phyloP scores from a whole-genome alignment of 2,113 vertebrate species.

The Amblyornis subalaris region DNA sequence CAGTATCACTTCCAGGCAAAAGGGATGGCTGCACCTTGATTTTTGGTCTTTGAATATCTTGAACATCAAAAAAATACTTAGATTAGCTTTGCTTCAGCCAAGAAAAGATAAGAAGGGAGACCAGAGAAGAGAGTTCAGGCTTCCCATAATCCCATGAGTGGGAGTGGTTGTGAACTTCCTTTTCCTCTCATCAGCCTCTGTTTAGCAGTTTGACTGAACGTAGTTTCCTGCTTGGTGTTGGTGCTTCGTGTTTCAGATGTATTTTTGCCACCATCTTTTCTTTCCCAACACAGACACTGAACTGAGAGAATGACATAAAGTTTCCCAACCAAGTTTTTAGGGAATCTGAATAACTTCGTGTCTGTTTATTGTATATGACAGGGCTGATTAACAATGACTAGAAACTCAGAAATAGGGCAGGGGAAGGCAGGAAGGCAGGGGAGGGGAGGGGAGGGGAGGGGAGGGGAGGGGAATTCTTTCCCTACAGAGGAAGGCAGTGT shows the following conservation, averaged over 20 bases:
- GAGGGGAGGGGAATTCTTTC: not conserved
- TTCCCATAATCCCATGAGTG: not conserved
- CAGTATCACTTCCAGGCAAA: rapidly evolving
- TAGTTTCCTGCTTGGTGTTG: not conserved
- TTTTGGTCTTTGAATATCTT: not conserved
- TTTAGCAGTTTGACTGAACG: not conserved
- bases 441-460: not conserved
- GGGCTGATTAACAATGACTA: not conserved
- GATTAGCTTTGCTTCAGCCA: not conserved
- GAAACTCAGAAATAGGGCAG: not conserved
- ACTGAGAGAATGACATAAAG: not conserved
- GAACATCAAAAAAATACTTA: not conserved
- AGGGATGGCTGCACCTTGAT: not conserved
- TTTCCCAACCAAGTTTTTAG: not conserved
- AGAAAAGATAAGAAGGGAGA: not conserved
- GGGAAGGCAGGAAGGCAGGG: no score
- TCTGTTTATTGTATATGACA: not conserved
- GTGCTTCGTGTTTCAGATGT: not conserved
- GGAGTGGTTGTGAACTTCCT: not conserved
- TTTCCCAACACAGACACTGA: not conserved
- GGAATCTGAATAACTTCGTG: not conserved
- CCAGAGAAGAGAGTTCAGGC: not conserved
- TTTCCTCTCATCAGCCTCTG: not conserved
- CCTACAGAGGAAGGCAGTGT: not conserved
- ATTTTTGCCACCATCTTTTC: not conserved